phyloP scores from a whole-genome alignment of 1,140 invertebrate species.

The Drosophila burlai region DNA sequence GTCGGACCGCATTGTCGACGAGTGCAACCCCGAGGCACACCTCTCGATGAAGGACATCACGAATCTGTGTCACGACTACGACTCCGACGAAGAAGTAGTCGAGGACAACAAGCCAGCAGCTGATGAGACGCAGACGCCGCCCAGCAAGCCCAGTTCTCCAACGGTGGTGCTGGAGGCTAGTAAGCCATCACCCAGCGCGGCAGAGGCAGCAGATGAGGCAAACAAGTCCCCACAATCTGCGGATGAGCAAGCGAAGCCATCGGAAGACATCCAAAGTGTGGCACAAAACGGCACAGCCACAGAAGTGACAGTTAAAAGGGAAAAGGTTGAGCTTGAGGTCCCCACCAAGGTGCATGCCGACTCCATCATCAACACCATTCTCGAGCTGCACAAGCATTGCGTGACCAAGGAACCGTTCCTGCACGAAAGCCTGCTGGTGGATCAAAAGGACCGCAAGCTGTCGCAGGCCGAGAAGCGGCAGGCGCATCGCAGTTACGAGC shows the following conservation, averaged over 20 bases:
- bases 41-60: constrained; percentile 97
- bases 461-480: constrained; percentile 97
- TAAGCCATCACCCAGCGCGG: neutral
- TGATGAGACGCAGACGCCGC: neutral
- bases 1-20: constrained; percentile 98
- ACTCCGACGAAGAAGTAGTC: constrained; percentile 90
- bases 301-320: constrained; percentile 27
- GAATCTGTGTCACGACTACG: constrained; percentile 96
- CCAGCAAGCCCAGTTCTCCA: constrained; percentile 19
- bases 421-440: constrained; percentile 98
- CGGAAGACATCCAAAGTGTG: neutral
- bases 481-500: constrained; percentile 96
- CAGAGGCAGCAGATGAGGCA: constrained; percentile 4
- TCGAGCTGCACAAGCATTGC: constrained; percentile 88
- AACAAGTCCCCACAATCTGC: constrained; percentile 18
- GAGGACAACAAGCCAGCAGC: constrained; percentile 20
- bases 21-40: constrained; percentile 98
- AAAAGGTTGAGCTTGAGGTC: constrained; percentile 35
- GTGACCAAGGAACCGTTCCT: constrained; percentile 97
- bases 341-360: constrained; percentile 91
- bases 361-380: constrained; percentile 91
- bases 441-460: constrained; percentile 97
- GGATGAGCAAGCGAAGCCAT: constrained; percentile 1
- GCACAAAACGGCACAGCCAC: constrained; percentile 7
- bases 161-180: neutral